Conservation (phyloP, 2,888 invertebrate genomes). For the Lottia gigantea region DNA sequence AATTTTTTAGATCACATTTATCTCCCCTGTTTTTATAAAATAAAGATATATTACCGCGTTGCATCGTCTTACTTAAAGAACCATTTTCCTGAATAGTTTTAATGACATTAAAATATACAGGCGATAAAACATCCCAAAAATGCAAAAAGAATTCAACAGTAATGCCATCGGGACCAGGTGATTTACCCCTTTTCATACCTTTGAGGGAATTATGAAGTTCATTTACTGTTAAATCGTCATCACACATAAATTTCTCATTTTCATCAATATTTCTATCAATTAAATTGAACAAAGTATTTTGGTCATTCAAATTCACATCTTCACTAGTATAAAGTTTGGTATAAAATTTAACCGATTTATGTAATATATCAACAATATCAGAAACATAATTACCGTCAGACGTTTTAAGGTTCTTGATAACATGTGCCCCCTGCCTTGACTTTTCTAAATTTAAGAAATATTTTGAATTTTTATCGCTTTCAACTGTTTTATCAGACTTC, state of each 20-base stretch:
- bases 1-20: conserved; percentile 31
- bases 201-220: conserved; percentile 19
- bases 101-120: conserved; percentile 16
- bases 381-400: too few relatives aligned
- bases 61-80: conserved; percentile 20
- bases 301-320: neutral
- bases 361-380: neutral
- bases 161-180: conserved; percentile 36
- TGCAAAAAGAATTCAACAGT: conserved; percentile 32
- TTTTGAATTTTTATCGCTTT: neutral
- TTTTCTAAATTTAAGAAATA: too few relatives aligned
- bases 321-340: neutral
- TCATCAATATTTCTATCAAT: neutral
- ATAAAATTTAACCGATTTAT: neutral
- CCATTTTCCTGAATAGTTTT: conserved; percentile 23
- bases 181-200: conserved; percentile 28
- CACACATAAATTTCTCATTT: neutral
- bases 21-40: conserved; percentile 35
- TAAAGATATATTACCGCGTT: conserved; percentile 24
- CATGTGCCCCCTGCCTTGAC: too few relatives aligned
- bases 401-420: too few relatives aligned
- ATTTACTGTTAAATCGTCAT: conserved; percentile 9
- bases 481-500: neutral
- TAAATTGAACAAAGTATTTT: neutral
- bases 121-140: conserved; percentile 26